A percentile compares a stretch with the other conserved stretches of the same genome.
phyloP scores from a whole-genome alignment of 2,113 vertebrate genomes.

The Notothenia coriiceps region DNA sequence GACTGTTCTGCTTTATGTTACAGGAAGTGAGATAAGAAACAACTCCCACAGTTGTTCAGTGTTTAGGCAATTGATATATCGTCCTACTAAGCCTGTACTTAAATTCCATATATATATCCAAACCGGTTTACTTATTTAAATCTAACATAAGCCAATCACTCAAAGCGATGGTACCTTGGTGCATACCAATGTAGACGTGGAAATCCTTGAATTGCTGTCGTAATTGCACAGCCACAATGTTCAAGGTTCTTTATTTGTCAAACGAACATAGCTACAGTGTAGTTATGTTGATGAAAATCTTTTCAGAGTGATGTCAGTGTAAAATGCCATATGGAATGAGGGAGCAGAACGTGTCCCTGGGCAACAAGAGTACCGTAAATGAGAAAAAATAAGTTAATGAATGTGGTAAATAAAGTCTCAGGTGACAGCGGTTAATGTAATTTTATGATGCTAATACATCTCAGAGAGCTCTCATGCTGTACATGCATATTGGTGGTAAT shows the following conservation, averaged over 20 bases:
- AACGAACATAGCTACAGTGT: no score
- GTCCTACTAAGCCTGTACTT: constrained; percentile 31
- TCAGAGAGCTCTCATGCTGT: constrained; percentile 21
- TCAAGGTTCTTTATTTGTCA: no score
- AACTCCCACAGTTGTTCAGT: constrained; percentile 45
- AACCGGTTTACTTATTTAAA: constrained; percentile 47
- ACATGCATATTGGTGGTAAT: constrained; percentile 47
- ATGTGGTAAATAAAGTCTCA: constrained; percentile 67
- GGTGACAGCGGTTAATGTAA: constrained; percentile 59
- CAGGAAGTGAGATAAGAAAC: constrained; percentile 55
- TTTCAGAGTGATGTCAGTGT: constrained; percentile 49
- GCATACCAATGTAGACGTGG: constrained; percentile 14
- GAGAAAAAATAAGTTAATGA: constrained; percentile 65
- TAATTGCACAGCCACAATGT: constrained; percentile 22
- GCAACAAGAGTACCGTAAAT: constrained; percentile 34
- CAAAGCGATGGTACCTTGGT: background rate
- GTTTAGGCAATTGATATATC: constrained; percentile 25
- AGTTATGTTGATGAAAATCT: no score
- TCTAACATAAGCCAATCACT: constrained; percentile 50
- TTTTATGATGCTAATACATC: constrained; percentile 63
- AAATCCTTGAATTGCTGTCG: constrained; percentile 25
- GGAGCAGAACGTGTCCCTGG: constrained; percentile 25
- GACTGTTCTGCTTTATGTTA: constrained; percentile 47
- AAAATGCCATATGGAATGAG: constrained; percentile 43
- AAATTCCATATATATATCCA: constrained; percentile 46